Base-by-base conservation (phyloP, 2,888 invertebrate genomes). In the Drosophila fulvimacula region DNA sequence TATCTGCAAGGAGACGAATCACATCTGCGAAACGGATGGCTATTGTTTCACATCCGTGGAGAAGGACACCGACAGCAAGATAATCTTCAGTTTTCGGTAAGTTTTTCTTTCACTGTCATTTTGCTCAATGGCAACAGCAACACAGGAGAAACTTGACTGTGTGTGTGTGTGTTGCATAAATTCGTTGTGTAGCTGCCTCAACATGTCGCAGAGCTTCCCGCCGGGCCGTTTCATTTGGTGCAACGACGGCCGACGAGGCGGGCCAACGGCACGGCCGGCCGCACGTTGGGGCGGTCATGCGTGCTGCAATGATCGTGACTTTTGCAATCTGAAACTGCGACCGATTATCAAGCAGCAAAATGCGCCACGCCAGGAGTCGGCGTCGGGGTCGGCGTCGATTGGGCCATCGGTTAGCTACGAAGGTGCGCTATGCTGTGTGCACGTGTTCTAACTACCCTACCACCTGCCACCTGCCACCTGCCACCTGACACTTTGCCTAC, bases 21-120 rank as follows among this genome's bases (percentile, higher is more conserved):
- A 95, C 90, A 96, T 97, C 36, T 98, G 98, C 93, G 95, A 95
- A 92, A 98, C 98, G 5, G 97, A 97, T 93, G 98, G 98, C 46
- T 96, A 95, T 91, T 98, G 98, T 92, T 97, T 96, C 89, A 96
- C 97, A 4, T 96, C 97, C 62, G 95, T 96, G 71, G 95, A 94
- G 59, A 91, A 90, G 77, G 88, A 86, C 51, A 55, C 52, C 13
- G 79, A 82, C 30, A 78, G 69, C 66, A 77, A 81, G 49, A 86
- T 91, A 53, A 87, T 94, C 79, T 95, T 95, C 91, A 95, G 95
- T 62, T 96, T 96, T 93, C 96, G 97, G 97, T 97, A 95, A 94
- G 94, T 55, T 34, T 38, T 19, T 17, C 32, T 17, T 11, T 36
- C 7, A 34, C 34, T 36, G n/a, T 9, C 39, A 7, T 53, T 39